Percentiles rank a stretch among this genome's conserved stretches.
phyloP scores from a whole-genome alignment of 2,113 vertebrate species.

The Cephalophus harveyi region DNA sequence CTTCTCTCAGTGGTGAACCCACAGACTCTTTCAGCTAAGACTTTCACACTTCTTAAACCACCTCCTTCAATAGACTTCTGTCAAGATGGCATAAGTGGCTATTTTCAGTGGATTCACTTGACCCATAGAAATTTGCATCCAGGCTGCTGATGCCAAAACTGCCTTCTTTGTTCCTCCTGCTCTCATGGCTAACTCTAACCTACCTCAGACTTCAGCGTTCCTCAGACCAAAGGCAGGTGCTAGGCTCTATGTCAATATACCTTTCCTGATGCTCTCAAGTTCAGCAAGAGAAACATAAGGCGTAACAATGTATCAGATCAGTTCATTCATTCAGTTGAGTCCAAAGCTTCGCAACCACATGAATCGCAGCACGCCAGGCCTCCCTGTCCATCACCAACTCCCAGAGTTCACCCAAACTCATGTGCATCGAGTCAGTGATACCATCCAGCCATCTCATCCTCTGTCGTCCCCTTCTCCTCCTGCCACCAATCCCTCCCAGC shows the following conservation, averaged over 20 bases:
- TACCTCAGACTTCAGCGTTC: not conserved
- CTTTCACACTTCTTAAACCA: not conserved
- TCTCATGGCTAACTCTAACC: not conserved
- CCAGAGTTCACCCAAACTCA: no score
- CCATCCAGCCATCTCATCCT: no score
- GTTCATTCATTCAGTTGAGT: fast-evolving
- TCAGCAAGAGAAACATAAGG: not conserved
- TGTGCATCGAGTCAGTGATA: no score
- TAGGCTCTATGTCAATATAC: not conserved
- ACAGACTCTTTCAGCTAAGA: not conserved
- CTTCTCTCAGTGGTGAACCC: not conserved
- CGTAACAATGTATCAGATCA: not conserved
- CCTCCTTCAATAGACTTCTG: not conserved
- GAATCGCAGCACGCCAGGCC: fast-evolving
- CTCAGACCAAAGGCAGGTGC: no score
- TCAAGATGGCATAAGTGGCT: not conserved
- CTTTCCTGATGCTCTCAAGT: not conserved
- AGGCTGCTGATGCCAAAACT: not conserved
- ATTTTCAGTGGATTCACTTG: not conserved
- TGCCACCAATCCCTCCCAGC: no score
- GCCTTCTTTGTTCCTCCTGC: not conserved
- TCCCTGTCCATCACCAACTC: no score
- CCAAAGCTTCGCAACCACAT: no score
- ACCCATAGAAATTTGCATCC: not conserved
- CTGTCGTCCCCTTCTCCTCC: no score